Evolutionary conservation across 2,797 vertebrate genomes (phyloP).

Genomic region (Tinamus major): DNA sequence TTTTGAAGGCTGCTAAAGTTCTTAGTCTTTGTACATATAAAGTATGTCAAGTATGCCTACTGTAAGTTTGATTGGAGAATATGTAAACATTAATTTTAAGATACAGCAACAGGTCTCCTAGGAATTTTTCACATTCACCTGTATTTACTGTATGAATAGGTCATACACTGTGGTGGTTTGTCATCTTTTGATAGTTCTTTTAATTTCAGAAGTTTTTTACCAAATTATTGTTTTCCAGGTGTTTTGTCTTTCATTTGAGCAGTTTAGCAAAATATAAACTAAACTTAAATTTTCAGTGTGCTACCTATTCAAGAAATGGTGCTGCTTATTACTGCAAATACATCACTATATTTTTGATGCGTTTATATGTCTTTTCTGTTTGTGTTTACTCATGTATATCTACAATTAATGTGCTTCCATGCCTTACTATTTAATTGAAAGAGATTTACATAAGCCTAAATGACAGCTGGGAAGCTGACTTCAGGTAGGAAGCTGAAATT

Average conservation of each 20-base stretch:
- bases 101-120: neutral
- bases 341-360: neutral
- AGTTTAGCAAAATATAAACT: neutral
- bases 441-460: neutral
- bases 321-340: neutral
- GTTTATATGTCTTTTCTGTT: neutral
- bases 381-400: neutral
- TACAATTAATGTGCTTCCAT: neutral
- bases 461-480: neutral
- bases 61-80: neutral
- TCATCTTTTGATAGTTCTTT: neutral
- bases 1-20: neutral
- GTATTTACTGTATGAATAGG: neutral
- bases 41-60: neutral
- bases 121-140: accelerated
- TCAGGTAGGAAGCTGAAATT: neutral
- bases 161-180: neutral
- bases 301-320: neutral
- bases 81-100: neutral
- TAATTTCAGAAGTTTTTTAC: neutral
- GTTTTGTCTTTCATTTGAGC: neutral
- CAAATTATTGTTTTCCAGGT: neutral
- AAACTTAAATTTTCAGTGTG: neutral
- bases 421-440: neutral
- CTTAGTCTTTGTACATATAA: neutral